Evolutionary conservation across 1,140 invertebrate genomes (phyloP), one percentile per base, ranked within the genome.

Genomic region (Nebria ingens): DNA sequence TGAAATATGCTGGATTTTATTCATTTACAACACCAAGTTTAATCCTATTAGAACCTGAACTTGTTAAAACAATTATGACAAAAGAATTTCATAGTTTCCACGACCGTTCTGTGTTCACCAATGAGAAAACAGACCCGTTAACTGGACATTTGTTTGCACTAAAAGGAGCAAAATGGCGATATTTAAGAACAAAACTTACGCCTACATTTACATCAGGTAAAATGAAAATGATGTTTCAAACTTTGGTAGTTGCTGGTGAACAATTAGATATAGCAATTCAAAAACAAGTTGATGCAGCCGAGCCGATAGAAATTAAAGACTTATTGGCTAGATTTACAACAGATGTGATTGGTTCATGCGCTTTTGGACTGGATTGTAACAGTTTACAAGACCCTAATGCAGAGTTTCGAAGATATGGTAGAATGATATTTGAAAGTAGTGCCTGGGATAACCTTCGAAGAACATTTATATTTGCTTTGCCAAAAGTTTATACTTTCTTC

Each of bases 51-150:
- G 77, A 83, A 58, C 62, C 77, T 15, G 76, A 80, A 15, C 59
- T 84, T 0, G 67, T 80, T 0, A 79, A 79, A 56, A 61, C 68
- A 13, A 68, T 84, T 1, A 53, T 82, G 15, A 71, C 80, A 3
- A 81, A 77, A 59, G 78, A 83, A 57, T 81, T 81, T 51, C 61
- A 70, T 20, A 60, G 69, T 17, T 81, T 81, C 25, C 58, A 67
- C 22, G 73, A 79, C 57, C 73, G 75, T 4, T 72, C 71, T 0
- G 53, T 72, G 0, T 64, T 68, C 22, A 66, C 72, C 15, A 73
- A 76, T 55, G 71, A 73, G 9, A 64, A 73, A 23, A 65, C 65
- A 13, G 72, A 80, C 63, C 77, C 76, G 0, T 56, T 80, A 0
- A 70, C 74, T 9, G 64, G 61, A 0, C 70, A 71, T 13, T 40